A percentile compares a stretch with the other conserved stretches of the same genome.
Conservation (phyloP, 2,113 vertebrate species). For the Aptenodytes forsteri region DNA sequence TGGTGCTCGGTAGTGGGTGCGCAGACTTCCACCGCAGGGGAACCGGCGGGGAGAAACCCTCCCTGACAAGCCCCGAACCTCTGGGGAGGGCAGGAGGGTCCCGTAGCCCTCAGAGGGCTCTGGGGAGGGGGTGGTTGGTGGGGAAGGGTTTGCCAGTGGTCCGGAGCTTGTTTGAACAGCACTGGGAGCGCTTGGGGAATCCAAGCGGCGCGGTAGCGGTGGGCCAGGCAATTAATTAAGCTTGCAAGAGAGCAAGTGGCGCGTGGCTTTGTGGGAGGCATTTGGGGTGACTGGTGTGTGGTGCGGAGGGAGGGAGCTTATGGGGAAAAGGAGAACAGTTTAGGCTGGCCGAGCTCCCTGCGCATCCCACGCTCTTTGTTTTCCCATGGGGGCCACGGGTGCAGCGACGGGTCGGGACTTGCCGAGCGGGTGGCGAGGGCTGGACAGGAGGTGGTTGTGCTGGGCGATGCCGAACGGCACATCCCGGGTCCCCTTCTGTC, state of each 20-base stretch:
- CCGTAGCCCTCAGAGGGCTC: not conserved
- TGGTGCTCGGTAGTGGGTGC: not conserved
- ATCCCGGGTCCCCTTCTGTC: accelerated
- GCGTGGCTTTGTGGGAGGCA: not conserved
- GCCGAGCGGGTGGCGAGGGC: not conserved
- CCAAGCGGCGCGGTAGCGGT: not conserved
- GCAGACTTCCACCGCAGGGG: not conserved
- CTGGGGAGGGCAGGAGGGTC: not conserved
- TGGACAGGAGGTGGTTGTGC: accelerated
- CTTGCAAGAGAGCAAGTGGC: not conserved
- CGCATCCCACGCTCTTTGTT: not conserved
- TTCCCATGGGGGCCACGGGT: accelerated
- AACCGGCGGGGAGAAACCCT: not conserved
- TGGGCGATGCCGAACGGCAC: accelerated
- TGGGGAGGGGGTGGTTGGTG: accelerated
- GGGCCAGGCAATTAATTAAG: not conserved
- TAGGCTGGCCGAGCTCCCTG: not conserved
- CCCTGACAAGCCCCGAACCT: accelerated
- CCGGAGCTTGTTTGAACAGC: not conserved
- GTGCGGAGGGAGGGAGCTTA: not conserved
- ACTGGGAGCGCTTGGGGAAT: not conserved
- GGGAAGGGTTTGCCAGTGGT: not conserved
- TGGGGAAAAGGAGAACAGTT: not conserved
- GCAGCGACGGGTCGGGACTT: accelerated
- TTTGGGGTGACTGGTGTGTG: not conserved